Conservation (phyloP, 2,113 vertebrate genomes). For the Columba livia region DNA sequence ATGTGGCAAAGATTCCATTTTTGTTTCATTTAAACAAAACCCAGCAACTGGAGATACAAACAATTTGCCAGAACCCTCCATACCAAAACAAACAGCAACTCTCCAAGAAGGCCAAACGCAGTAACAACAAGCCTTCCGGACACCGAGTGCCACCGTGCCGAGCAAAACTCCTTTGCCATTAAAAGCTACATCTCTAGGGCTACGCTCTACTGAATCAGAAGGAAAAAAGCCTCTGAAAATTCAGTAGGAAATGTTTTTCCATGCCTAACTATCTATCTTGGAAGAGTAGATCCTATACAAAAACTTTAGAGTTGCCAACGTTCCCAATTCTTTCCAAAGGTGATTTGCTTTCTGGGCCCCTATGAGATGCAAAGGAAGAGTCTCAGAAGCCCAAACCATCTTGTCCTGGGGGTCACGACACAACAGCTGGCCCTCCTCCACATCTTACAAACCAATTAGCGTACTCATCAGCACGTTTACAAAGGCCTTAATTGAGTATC, state of each 20-base stretch:
- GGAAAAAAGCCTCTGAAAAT: background rate
- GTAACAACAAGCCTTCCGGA: background rate
- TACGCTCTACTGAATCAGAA: background rate
- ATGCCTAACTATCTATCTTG: background rate
- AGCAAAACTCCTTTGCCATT: background rate
- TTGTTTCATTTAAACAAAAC: background rate
- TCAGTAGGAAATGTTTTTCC: background rate
- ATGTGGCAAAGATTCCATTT: background rate
- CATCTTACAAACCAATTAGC: background rate
- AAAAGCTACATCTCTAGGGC: background rate
- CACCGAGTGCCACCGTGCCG: background rate
- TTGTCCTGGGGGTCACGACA: background rate
- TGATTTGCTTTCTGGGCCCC: background rate
- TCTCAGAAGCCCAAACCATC: background rate
- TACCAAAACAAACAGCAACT: background rate
- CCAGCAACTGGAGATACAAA: background rate
- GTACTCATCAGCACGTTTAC: accelerated
- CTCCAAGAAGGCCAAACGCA: background rate
- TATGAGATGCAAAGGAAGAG: background rate
- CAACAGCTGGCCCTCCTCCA: background rate
- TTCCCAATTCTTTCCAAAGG: background rate
- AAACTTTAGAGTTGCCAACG: background rate
- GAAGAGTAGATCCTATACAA: background rate
- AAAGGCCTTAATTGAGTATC: background rate
- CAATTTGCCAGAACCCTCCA: background rate